Conservation (phyloP, 2,113 vertebrate species). For the Varanus komodoensis region DNA sequence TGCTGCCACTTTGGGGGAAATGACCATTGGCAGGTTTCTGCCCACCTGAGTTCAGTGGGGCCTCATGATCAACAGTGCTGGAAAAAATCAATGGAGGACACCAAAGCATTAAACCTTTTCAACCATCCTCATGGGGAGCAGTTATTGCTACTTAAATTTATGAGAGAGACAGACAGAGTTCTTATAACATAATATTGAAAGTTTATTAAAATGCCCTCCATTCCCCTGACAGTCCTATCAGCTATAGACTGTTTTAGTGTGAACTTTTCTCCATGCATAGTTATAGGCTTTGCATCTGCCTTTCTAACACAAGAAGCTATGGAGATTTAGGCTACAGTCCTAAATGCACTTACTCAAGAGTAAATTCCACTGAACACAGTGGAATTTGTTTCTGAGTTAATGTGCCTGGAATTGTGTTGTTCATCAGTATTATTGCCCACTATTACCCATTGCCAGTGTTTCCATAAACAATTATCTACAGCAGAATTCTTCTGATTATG, state of each 20-base stretch:
- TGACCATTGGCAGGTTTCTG: no score
- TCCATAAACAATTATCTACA: slow-evolving; percentile 10
- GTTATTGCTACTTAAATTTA: no score
- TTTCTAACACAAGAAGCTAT: not conserved
- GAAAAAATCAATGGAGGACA: not conserved
- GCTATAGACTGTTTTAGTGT: not conserved
- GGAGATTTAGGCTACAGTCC: not conserved
- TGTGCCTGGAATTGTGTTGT: not conserved
- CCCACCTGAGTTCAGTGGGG: no score
- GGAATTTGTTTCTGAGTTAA: no score
- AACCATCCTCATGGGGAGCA: no score
- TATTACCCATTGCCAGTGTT: not conserved
- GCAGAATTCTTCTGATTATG: slow-evolving; percentile 22
- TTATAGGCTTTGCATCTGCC: not conserved
- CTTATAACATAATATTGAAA: not conserved
- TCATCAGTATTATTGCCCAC: not conserved
- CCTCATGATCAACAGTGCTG: no score
- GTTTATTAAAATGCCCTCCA: not conserved
- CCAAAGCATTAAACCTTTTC: not conserved
- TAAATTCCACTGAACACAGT: no score
- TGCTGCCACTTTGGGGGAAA: no score
- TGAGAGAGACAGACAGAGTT: no score
- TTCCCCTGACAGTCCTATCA: not conserved
- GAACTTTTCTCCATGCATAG: not conserved
- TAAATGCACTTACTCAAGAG: no score